These are phyloP conservation scores for Amphipyra tragopoginis DNA, from an alignment of 2,888 invertebrate species.

Conservation along the genomic window DNA sequence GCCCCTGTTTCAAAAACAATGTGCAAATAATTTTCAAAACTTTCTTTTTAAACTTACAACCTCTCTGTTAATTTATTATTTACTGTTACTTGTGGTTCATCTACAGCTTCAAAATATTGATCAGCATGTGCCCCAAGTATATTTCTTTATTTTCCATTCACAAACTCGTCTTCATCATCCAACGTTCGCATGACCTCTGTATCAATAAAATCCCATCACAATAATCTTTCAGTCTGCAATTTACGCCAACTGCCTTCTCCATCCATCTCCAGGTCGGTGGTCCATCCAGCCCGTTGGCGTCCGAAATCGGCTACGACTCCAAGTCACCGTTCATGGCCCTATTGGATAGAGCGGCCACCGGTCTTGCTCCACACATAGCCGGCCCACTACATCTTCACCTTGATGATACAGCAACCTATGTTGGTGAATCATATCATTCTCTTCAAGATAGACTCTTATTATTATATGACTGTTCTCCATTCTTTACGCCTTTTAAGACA, in stretches of 20 bases:
- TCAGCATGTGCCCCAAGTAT: too few relatives aligned
- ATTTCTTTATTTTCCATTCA: too few relatives aligned
- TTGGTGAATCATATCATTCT: slow-evolving; percentile 36
- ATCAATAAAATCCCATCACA: too few relatives aligned
- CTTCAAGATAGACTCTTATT: slow-evolving; percentile 10
- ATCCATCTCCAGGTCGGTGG: slow-evolving; percentile 10
- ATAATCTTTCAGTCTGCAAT: not conserved
- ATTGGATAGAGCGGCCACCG: not conserved
- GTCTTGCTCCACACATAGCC: not conserved
- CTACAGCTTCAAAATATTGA: too few relatives aligned
- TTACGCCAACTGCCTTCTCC: slow-evolving; percentile 10
- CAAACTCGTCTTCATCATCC: too few relatives aligned
- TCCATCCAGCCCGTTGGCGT: slow-evolving; percentile 11
- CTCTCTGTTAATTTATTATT: too few relatives aligned
- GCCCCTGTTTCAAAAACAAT: too few relatives aligned
- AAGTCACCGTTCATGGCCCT: not conserved
- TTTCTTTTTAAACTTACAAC: too few relatives aligned
- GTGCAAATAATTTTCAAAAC: too few relatives aligned
- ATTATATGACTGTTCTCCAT: not conserved
- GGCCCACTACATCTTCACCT: not conserved
- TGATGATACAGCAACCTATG: slow-evolving; percentile 36
- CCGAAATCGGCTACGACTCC: not conserved
- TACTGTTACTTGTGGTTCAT: too few relatives aligned
- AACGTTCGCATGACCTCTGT: too few relatives aligned
- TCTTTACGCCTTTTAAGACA: not conserved